Percentiles rank a stretch among this genome's conserved stretches.
Conservation (phyloP, 2,113 vertebrate genomes). For the Podiceps cristatus region DNA sequence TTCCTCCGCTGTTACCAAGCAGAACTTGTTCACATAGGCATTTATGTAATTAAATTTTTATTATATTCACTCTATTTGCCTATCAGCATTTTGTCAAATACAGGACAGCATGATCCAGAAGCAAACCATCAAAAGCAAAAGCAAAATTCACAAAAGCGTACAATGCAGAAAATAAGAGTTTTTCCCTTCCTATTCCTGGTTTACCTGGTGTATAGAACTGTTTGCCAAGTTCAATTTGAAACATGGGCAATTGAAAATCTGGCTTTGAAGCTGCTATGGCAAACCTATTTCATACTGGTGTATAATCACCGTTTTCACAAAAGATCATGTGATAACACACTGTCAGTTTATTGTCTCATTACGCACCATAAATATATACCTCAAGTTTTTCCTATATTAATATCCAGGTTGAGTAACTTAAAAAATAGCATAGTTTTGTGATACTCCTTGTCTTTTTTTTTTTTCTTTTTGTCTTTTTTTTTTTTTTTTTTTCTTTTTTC, state of each 20-base stretch:
- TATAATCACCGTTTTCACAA: neutral
- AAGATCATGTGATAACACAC: neutral
- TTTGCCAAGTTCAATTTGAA: neutral
- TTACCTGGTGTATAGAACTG: neutral
- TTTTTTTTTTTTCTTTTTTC: too few species aligned
- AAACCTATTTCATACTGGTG: neutral
- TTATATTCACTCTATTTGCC: neutral
- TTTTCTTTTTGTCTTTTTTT: too few species aligned
- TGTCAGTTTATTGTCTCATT: neutral
- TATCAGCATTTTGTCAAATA: neutral
- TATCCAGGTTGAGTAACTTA: neutral
- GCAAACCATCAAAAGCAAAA: neutral
- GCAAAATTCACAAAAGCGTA: neutral
- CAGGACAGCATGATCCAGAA: neutral
- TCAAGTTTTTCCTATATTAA: neutral
- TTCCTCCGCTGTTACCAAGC: constrained; percentile 1
- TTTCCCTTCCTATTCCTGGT: neutral
- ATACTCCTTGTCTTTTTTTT: neutral
- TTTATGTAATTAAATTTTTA: neutral
- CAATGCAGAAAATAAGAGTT: neutral
- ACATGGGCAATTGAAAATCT: neutral
- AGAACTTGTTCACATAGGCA: neutral
- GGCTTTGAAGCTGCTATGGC: neutral
- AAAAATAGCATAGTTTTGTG: neutral
- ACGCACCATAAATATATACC: neutral